Evolutionary conservation across 2,888 invertebrate genomes (phyloP), one percentile per base, ranked within the genome.

Genomic region (Apoda limacodes): DNA sequence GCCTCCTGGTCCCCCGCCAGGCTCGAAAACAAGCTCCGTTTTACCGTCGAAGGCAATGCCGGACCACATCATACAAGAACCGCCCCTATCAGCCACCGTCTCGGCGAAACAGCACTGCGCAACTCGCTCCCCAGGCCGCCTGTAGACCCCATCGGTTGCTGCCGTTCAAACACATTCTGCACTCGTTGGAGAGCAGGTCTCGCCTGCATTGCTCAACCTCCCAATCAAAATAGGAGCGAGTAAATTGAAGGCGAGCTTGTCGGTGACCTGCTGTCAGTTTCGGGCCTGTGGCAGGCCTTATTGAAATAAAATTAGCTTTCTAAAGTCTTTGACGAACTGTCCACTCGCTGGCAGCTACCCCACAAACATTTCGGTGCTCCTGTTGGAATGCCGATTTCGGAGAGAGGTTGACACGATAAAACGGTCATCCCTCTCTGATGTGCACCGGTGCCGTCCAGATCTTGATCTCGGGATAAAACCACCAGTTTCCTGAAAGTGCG

Each of bases 261-360:
- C 32, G 31, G 15, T 28, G 31, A 10, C 4, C 30, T 30, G 17
- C 19, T 5, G 31, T 28, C 32, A 43, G 35, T 38, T 39, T 42
- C 1, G 42, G 38, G 9, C 39, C 39, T 7, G 33, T 43, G 9
- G 39, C 41, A 21, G 42, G 38, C 10, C 38, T 23, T 40, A 36
- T 42, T 38, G 40, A 34, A 20, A 35, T 39, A 13, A 43, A 13
- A 13, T 42, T 42, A 1, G 35, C 38, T 43, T 40, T 24, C 21
- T 20, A 37, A 7, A 48, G 20, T 12, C 38, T 22, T 46, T 42
- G 24, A 32, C 46, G 35, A 1, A 45, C 43, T 35, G 46, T 49
- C 40, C 40, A 44, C 26, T 35, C 25, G 27, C 45, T 49, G 13
- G 39, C 38, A 31, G 35, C 30, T 17, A 35, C 31, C 19, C 24